These are phyloP conservation scores for Drosophila testacea DNA, from an alignment of 2,888 invertebrate species.

Conservation along the genomic window DNA sequence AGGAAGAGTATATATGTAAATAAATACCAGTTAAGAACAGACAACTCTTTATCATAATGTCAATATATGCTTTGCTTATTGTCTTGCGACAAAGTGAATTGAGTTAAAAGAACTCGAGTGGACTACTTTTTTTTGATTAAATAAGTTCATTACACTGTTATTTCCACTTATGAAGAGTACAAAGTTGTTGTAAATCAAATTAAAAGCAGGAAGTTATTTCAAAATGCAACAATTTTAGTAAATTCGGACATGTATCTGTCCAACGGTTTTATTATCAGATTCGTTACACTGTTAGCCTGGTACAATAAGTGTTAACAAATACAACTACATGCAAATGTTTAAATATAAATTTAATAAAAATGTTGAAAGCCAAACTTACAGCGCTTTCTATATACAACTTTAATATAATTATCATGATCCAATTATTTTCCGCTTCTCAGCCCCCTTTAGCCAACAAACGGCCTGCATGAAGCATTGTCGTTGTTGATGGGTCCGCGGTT, in stretches of 20 bases:
- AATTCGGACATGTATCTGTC: too few relatives aligned
- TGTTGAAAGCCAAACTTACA: constrained; percentile 6
- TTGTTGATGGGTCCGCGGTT: constrained; percentile 11
- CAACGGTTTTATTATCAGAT: too few relatives aligned
- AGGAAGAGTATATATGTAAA: constrained; percentile 2
- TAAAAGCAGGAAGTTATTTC: background rate
- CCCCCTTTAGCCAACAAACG: background rate
- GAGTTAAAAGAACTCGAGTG: constrained; percentile 1
- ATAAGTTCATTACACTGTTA: background rate
- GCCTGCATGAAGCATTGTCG: constrained; percentile 1
- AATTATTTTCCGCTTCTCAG: constrained; percentile 12
- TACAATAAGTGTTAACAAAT: background rate
- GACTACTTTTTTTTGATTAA: background rate
- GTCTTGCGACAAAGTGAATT: background rate
- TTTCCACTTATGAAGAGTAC: background rate
- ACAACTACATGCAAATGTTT: background rate
- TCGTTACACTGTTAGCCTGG: too few relatives aligned
- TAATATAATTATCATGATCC: constrained; percentile 42
- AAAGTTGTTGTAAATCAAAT: background rate
- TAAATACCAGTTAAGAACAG: background rate
- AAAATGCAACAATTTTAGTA: too few relatives aligned
- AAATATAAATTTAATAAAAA: background rate
- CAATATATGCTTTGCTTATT: constrained; percentile 1
- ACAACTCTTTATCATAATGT: constrained; percentile 19
- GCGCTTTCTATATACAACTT: constrained; percentile 27